Percentiles rank a stretch among this genome's conserved stretches.
These are phyloP conservation scores for Euglossa dilemma DNA, from an alignment of 1,140 invertebrate species.

Conservation along the genomic window DNA sequence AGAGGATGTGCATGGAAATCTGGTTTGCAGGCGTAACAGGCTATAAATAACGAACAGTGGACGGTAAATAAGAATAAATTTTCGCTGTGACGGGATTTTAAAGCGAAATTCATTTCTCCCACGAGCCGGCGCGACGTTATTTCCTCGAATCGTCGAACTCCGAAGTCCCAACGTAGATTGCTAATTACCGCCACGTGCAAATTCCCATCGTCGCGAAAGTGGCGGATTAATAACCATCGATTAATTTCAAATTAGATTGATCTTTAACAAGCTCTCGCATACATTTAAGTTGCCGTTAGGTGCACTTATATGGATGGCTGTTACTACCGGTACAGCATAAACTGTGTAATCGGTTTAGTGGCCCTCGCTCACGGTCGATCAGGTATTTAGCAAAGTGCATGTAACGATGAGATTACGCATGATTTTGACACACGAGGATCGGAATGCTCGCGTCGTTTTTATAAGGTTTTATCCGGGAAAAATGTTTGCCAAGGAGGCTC, in stretches of 20 bases:
- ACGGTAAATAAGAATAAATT: background rate
- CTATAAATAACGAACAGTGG: background rate
- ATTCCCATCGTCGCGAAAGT: background rate
- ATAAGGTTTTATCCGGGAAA: background rate
- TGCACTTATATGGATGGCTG: constrained; percentile 36
- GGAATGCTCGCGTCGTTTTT: background rate
- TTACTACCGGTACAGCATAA: constrained; percentile 28
- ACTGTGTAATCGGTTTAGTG: constrained; percentile 53
- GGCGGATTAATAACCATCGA: constrained; percentile 23
- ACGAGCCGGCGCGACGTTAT: background rate
- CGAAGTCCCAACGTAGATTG: background rate
- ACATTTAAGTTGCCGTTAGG: constrained; percentile 38
- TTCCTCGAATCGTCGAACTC: background rate
- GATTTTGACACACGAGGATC: background rate
- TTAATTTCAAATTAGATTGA: constrained; percentile 44
- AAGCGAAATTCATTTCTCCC: background rate
- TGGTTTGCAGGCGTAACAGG: background rate
- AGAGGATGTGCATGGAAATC: background rate
- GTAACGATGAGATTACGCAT: constrained; percentile 22
- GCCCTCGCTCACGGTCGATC: constrained; percentile 42
- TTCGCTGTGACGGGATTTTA: too few species aligned
- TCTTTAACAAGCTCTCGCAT: constrained; percentile 8
- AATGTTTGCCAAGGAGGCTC: background rate
- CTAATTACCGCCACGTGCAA: background rate
- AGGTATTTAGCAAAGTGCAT: constrained; percentile 44